Base-by-base conservation (phyloP, 2,113 vertebrate species). In the Osmerus mordax region DNA sequence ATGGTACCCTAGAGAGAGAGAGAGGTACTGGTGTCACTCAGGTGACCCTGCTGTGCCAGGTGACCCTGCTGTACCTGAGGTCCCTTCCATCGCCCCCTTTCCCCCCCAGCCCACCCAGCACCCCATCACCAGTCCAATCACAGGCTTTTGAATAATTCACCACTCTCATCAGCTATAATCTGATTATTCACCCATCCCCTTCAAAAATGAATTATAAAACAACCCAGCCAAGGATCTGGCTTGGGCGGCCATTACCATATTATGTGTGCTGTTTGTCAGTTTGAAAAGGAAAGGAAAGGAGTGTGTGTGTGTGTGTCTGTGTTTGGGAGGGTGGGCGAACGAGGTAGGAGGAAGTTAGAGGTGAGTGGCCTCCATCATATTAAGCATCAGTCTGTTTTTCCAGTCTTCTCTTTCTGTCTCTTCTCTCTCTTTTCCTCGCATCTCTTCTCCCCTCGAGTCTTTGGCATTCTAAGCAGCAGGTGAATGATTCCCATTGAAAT, bases 171-270 rank as follows among this genome's bases (percentile, higher is more conserved):
- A 90, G 76, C 81, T 75, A 67, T 87, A 89, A 90, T 87, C 81
- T 87, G 90, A 91, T 91, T 91, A 92, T 91, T 92, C 89, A 88
- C 71, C 73, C 25, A 56, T 19, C 59, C 73, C 70, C 75, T 77
- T 71, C 81, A 83, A 84, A 86, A 78, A 86, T 91, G 89, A 91
- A 90, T 91, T 89, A 91, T 93, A 82, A 89, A 90, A 76, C 72
- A 86, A 76, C 69, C 32, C 56, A 77, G 75, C 28, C 21, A 47
- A 59, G 11, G 36, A 41, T 70, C 52, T 60, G 77, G 55, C 23
- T 47, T 7, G 73, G 25, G 67, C 7, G 36, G 56, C 16, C 67
- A 89, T 89, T 86, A 88, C 77, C 86, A 90, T 87, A 83, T 84
- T 52, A 55, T 53, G 65, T 54, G 47, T 71, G 81, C 78, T 78